Conservation (phyloP, 1,140 invertebrate genomes). For the Hermetia illucens region DNA sequence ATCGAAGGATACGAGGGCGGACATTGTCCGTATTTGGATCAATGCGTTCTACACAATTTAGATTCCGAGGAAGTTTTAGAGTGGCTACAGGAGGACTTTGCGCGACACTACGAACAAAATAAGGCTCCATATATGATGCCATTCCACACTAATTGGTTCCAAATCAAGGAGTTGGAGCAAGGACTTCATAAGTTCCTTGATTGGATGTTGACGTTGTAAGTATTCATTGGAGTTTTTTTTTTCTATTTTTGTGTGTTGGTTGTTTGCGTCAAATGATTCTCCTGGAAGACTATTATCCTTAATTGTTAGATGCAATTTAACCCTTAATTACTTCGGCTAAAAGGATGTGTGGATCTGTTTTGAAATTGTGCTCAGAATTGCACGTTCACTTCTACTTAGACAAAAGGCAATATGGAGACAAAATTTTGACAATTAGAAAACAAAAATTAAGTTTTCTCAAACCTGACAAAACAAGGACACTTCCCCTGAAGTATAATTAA, state of each 20-base stretch:
- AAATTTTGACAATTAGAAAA: too few species aligned
- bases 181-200: constrained; percentile 79
- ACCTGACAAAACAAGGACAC: too few species aligned
- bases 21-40: constrained; percentile 83
- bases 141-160: constrained; percentile 91
- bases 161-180: constrained; percentile 69
- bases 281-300: neutral
- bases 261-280: neutral
- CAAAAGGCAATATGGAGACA: too few species aligned
- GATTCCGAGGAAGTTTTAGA: constrained; percentile 75
- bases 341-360: too few species aligned
- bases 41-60: constrained; percentile 82
- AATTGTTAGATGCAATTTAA: neutral
- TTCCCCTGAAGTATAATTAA: too few species aligned
- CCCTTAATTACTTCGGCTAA: too few species aligned
- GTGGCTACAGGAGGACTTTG: constrained; percentile 85
- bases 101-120: constrained; percentile 71
- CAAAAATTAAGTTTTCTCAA: too few species aligned
- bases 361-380: too few species aligned
- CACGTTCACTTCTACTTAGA: too few species aligned
- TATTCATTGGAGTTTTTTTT: constrained; percentile 19
- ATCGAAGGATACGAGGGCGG: constrained; percentile 80
- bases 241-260: too few species aligned
- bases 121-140: constrained; percentile 87
- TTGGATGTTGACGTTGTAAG: constrained; percentile 62